Evolutionary conservation across 2,797 vertebrate genomes (phyloP), one percentile per base, ranked within the genome.

Genomic region (Manis javanica): DNA sequence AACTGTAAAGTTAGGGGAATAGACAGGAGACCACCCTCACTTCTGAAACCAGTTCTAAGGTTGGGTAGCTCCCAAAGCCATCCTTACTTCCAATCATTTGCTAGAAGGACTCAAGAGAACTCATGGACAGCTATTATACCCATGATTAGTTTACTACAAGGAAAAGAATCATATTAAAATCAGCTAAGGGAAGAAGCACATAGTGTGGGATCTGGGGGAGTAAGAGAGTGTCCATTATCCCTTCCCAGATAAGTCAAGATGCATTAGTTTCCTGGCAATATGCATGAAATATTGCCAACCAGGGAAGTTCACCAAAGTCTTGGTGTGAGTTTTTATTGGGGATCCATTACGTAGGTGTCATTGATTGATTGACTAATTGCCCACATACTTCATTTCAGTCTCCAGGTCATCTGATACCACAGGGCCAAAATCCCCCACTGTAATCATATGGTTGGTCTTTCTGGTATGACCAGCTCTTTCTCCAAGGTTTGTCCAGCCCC

Each of bases 121-220:
- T 93, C 31, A 31, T 13, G 34, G 59, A 42, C 74, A 75, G 31
- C 10, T 46, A 12, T 34, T 86, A 63, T 34, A 68, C 1, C 13
- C 18, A 10, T 39, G 83, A 42, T 64, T 64, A 61, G 18, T 71
- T 79, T 92, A 29, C 68, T 55, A 19, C n/a, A 89, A 59, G 23
- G 49, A 31, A 78, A 90, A 8, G 23, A 87, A 88, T 90, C 6
- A 42, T n/a, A 74, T 83, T 69, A 69, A 87, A 94, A 77, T 81
- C 66, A 91, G 10, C 26, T 51, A 71, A 37, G 37, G 26, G n/a
- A 53, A 83, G 78, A 59, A 85, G 4, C 19, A 68, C 31, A 55
- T 5, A 49, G 61, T 46, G 26, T 63, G 42, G 49, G 37, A 39
- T 55, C 26, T 39, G 1, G 1, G n/a, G 19, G 49, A 14, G 9